phyloP scores from a whole-genome alignment of 2,888 invertebrate species.

The Scotopteryx bipunctaria region DNA sequence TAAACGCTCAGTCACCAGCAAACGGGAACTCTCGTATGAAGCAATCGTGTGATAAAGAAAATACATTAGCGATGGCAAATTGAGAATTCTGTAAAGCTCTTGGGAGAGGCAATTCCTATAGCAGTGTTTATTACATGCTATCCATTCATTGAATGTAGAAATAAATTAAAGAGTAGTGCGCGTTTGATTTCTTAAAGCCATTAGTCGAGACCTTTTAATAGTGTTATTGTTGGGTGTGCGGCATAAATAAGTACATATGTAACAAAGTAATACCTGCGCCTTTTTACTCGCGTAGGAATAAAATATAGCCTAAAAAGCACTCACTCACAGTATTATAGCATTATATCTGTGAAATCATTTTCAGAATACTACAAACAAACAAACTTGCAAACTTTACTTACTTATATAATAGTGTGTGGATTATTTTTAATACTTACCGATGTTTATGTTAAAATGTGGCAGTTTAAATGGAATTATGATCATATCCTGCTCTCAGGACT shows the following conservation, averaged over 20 bases:
- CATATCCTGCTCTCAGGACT: too few relatives aligned
- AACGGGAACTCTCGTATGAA: slow-evolving; percentile 15
- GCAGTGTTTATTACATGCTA: slow-evolving; percentile 19
- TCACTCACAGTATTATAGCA: too few relatives aligned
- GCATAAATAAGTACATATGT: slow-evolving; percentile 13
- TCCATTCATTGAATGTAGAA: slow-evolving; percentile 21
- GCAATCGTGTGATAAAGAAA: slow-evolving; percentile 15
- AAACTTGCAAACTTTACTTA: too few relatives aligned
- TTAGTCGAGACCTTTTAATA: background rate
- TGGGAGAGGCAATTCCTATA: slow-evolving; percentile 11
- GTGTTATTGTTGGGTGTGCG: slow-evolving; percentile 4
- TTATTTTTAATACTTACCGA: too few relatives aligned
- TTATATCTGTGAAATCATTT: too few relatives aligned
- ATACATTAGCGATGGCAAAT: slow-evolving; percentile 17
- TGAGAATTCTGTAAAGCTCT: slow-evolving; percentile 9
- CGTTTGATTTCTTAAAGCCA: slow-evolving; percentile 17
- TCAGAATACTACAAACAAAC: too few relatives aligned
- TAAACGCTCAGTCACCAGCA: slow-evolving; percentile 21
- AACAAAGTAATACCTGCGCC: background rate
- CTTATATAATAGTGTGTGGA: too few relatives aligned
- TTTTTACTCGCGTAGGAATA: too few relatives aligned
- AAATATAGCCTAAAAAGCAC: too few relatives aligned
- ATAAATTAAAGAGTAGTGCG: slow-evolving; percentile 24
- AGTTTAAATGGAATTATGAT: background rate
- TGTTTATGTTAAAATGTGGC: background rate